phyloP scores from a whole-genome alignment of 2,888 invertebrate genomes.

The Caenorhabditis sulstoni region DNA sequence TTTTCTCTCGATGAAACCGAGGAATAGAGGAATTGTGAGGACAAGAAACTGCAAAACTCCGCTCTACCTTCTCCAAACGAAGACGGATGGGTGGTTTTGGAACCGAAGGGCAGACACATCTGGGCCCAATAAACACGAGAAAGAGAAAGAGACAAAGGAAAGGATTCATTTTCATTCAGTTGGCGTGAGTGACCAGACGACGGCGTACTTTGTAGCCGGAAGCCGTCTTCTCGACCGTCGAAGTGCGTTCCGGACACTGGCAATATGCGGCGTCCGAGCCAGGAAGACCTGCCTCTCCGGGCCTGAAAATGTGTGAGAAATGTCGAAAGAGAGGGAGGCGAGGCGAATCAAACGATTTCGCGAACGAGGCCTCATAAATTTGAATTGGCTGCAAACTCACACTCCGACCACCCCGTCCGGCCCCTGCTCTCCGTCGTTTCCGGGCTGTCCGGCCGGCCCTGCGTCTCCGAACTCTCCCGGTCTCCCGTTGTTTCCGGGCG shows the following conservation, averaged over 20 bases:
- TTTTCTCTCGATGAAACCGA: too few relatives aligned
- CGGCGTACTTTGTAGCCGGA: slow-evolving; percentile 51
- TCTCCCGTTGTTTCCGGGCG: slow-evolving; percentile 46
- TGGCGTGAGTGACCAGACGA: slow-evolving; percentile 49
- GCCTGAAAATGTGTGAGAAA: slow-evolving; percentile 26
- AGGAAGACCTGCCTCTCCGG: slow-evolving; percentile 48
- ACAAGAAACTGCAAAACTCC: too few relatives aligned
- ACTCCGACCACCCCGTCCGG: slow-evolving; percentile 59
- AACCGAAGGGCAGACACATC: not conserved
- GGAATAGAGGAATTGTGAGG: too few relatives aligned
- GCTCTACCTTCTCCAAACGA: too few relatives aligned
- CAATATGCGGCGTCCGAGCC: slow-evolving; percentile 57
- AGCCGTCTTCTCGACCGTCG: slow-evolving; percentile 36
- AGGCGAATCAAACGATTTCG: not conserved
- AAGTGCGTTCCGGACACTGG: slow-evolving; percentile 52
- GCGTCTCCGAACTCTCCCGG: slow-evolving; percentile 56
- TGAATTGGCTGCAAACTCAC: slow-evolving; percentile 28
- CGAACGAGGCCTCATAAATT: slow-evolving; percentile 1
- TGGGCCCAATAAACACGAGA: slow-evolving; percentile 22
- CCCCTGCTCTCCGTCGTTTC: slow-evolving; percentile 59
- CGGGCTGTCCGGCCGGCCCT: slow-evolving; percentile 54
- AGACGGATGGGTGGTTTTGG: too few relatives aligned
- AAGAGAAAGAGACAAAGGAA: slow-evolving; percentile 19
- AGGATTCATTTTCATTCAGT: slow-evolving; percentile 24
- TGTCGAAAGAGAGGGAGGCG: not conserved